These are phyloP conservation scores for Nothobranchius kuhntae DNA, from an alignment of 2,113 vertebrate species.

Conservation along the genomic window DNA sequence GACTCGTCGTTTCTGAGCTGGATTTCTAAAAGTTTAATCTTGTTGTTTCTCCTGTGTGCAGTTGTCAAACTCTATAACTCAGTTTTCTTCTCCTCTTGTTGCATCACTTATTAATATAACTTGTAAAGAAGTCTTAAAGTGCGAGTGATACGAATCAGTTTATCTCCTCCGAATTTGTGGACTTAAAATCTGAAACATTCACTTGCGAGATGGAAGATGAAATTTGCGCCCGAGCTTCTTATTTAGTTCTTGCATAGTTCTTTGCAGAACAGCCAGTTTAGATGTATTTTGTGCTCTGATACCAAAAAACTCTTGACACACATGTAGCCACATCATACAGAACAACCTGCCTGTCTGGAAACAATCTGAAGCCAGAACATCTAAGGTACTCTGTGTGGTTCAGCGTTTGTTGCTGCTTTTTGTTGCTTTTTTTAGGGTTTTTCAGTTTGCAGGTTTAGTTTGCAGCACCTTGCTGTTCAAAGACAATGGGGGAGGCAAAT, in stretches of 20 bases:
- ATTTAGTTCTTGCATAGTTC: conserved; percentile 11
- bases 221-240: conserved; percentile 5
- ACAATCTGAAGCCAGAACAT: conserved; percentile 12
- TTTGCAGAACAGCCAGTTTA: conserved; percentile 7
- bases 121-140: not conserved
- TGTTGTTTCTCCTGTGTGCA: conserved; percentile 13
- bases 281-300: conserved; percentile 20
- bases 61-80: not conserved
- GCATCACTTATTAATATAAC: not conserved
- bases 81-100: not conserved
- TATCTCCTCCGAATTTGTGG: not conserved
- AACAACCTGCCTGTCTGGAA: conserved; percentile 7
- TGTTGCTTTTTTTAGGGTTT: conserved; percentile 46
- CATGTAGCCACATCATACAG: conserved; percentile 12
- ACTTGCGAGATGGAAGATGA: conserved; percentile 5
- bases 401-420: conserved; percentile 35
- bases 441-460: conserved; percentile 31
- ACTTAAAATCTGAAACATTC: not conserved
- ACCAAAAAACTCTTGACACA: not conserved
- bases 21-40: not conserved
- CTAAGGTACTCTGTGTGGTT: conserved; percentile 9
- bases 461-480: conserved; percentile 37
- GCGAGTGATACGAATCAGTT: not conserved
- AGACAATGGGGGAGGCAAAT: conserved; percentile 44
- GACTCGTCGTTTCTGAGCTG: not conserved